Evolutionary conservation across 2,888 invertebrate species (phyloP), one percentile per base, ranked within the genome.

Genomic region (Mythimna loreyi): DNA sequence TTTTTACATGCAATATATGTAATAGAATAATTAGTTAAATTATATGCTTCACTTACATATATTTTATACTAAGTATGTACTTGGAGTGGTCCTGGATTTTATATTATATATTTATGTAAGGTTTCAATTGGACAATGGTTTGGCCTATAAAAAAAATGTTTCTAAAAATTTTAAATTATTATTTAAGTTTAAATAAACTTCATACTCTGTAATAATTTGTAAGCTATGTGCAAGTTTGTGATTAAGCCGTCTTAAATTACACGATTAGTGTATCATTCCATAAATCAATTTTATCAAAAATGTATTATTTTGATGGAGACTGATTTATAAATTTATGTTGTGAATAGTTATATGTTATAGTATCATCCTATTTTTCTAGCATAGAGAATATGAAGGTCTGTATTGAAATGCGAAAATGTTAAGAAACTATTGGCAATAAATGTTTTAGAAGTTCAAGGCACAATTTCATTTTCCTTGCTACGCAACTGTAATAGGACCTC

Each of bases 241-340:
- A 58, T 47, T 72, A 67, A 55, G 28, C 56, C 43, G 33, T 62
- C 68, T 47, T 36, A 50, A 66, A 62, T 55, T 56, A 73, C 53
- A 80, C 36, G n/a, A 67, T 69, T 58, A 63, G 73, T 80, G 69
- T 67, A 78, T 33, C 81, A 83, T 82, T 82, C 84, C 82, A 73
- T 71, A 63, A 62, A 75, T 71, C 72, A 75, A 67, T 5, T 65
- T 67, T 43, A 23, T 68, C 57, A 71, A 73, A 64, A 68, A 71
- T 62, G 43, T 61, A 61, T 80, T 80, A 69, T 70, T 84, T 80
- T 75, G 69, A 75, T 76, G 50, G 80, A 85, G 85, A 82, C 79
- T 85, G 85, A 83, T 79, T 75, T 71, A 68, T 72, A 63, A 59
- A 78, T 68, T 66, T 72, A 80, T 72, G 63, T 80, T 71, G 56